Evolutionary conservation across 2,888 invertebrate genomes (phyloP), one percentile per base, ranked within the genome.

Genomic region (Macrosiphum euphorbiae): DNA sequence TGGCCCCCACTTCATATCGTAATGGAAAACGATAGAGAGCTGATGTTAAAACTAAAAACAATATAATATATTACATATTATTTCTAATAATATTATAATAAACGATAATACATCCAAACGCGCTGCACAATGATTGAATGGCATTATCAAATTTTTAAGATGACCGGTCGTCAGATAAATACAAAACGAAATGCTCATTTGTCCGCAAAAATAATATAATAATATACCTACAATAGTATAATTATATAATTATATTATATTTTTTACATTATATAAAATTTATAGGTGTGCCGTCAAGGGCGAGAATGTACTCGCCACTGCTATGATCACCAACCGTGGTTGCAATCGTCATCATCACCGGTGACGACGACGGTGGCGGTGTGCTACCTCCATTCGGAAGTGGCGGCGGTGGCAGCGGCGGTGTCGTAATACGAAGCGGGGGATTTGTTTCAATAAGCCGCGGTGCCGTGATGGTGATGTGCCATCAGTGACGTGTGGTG

Each of bases 391-490:
- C 90, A 94, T 50, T 94, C 86, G 47, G 93, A 47, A n/a, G 93
- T 35, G 44, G 94, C 55, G 8, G 52, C 61, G 3, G 41, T 26
- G 7, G 86, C 89, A 35, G 24, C 47, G 28, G 28, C 87, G 67
- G 94, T 86, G 90, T 90, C 50, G 90, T 94, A 89, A 90, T 94
- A 94, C 94, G 95, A 95, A 95, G 95, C 95, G 95, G 95, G 95
- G 95, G 95, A 95, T 94, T 95, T 94, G 92, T 95, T 95, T 97
- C 97, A 98, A 96, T 98, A 98, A 91, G 97, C 97, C 94, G 98
- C 97, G 86, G 97, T 97, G 24, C 97, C 97, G 94, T 96, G 96
- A 93, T 95, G 95, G 94, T 95, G 96, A 95, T 97, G 97, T 96
- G 97, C 97, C 96, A 97, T 97, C 95, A 97, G 95, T 50, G 90